Base-by-base conservation (phyloP, 30 jellyfish, hydroid and myxozoan species). In the Euphysa ruthae region DNA sequence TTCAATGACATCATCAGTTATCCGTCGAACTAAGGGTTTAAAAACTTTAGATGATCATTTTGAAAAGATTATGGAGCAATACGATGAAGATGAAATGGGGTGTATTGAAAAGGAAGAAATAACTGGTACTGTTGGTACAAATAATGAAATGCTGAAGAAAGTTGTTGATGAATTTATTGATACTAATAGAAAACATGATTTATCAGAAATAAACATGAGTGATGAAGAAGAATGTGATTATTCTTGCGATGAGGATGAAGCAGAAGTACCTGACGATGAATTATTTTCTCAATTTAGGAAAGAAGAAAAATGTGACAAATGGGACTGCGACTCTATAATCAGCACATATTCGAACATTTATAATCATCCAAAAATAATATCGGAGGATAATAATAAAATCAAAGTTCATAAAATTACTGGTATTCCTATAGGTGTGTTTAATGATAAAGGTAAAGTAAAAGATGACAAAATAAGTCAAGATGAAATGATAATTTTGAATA, bases 1-100 rank as follows among this genome's bases (percentile, higher is more conserved):
- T 62, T 85, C 96, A 6, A 85, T 85, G 96, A 85, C 96, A 10
- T 85, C 96, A n/a, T 85, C 96, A 0, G 94, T 85, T 10, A 78
- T 85, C 12, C 85, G 94, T 4, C 57, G 96, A 25, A 85, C 96
- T 2, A 73, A 78, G 32, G 94, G 91, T 0, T 66, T 85, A 7
- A 66, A 81, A 56, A 21, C 72, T 21, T 38, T 85, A 14, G 96
- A 85, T 60, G 83, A 78, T 27, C 73, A 71, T 27, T 79, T 85
- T 78, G 96, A 85, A 23, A 76, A 64, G 31, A 35, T 85, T 8
- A 78, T 85, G 93, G 96, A 77, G 49, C 94, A 85, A 30, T 85
- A 85, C 63, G 96, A 85, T 35, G 96, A 85, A 33, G 92, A 85
- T 12, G 70, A 72, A 4, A 85, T 85, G 60, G 96, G 96, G 21